Base-by-base conservation (phyloP, 2,888 invertebrate genomes). In the Corbicula japonica region DNA sequence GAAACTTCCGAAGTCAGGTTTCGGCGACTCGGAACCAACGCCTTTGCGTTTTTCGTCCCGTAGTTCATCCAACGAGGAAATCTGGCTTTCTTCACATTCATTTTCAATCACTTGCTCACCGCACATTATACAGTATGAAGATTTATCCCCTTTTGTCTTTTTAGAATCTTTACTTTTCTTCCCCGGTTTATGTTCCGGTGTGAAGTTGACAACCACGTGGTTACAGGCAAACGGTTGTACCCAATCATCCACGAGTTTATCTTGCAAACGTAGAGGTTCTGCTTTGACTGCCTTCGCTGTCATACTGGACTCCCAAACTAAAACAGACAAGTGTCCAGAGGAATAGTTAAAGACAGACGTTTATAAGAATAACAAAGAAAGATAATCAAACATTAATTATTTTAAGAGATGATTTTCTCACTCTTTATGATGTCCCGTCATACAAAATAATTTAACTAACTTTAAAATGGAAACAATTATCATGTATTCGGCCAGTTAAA, bases 91-190 rank as follows among this genome's bases (percentile, higher is more conserved):
- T 10, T 32, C 26, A 3, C 1, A 1, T n/a, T 30, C 18, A 28
- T 12, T 30, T 3, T 76, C 63, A 6, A 54, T 63, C 0, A 80
- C 71, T 2, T 56, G 70, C 46, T 83, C 83, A 6, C 83, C 83
- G 34, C 83, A 83, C 83, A 83, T 74, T 0, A 83, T 80, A 60
- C 83, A 83, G 21, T 73, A 74, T 12, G 76, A 70, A 3, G 65
- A 21, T 18, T 32, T 15, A 12, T 28, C 28, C 23, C 23, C 34
- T 38, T 34, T 63, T 5, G 18, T 26, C 15, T 46, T 68, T 44
- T 46, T 28, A 15, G 21, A 6, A 18, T 44, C 34, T 32, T 52
- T 68, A 0, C 30, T 44, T 21, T 70, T 74, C 32, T 65, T 61
- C 35, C 50, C 65, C 10, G 28, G 46, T 8, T 21, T 38, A 54